Base-by-base conservation (phyloP, 2,113 vertebrate genomes). In the Corythornis vintsioides region DNA sequence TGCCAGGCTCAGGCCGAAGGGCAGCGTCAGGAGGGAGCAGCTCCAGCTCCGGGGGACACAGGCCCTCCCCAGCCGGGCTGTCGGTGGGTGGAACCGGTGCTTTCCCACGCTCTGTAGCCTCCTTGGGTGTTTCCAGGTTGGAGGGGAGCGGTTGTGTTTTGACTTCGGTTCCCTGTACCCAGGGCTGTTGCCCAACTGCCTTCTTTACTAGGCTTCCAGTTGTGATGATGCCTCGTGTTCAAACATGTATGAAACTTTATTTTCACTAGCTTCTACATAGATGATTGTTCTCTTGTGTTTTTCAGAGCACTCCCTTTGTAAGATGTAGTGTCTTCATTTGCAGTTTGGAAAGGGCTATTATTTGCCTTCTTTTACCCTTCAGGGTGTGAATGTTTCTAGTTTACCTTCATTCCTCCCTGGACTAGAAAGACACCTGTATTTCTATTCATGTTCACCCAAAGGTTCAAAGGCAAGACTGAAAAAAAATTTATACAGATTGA, bases 351-450 rank as follows among this genome's bases (percentile, higher is more conserved):
- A 65, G 24, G 35, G 21, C 25, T 81, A 3, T 66, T 87, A 50
- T 75, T 87, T 89, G 69, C 38, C 71, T 61, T 48, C 57, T 56
- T 79, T 63, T 63, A 79, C 28, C n/a, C 13, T 75, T 9, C 28
- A 45, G 69, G 53, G 33, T 2, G 3, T 92, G 57, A 40, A 72
- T 75, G 45, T 35, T 95, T 57, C 60, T 67, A 45, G 53, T 93
- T 88, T 64, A 61, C 91, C 72, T 89, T 89, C 38, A 80, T 92
- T 93, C 70, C 31, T 92, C 13, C 35, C 40, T 84, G 31, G 52
- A 72, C 57, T 75, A 53, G 53, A 88, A 88, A 78, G 35, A 57
- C 40, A 50, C 16, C n/a, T 84, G 19, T 47, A 40, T 81, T 76
- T 83, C 48, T 78, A 1, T 75, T 84, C 2, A 11, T 66, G 21